These are phyloP conservation scores for Danio jaintianensis DNA, from an alignment of 2,797 vertebrate genomes.

Conservation along the genomic window DNA sequence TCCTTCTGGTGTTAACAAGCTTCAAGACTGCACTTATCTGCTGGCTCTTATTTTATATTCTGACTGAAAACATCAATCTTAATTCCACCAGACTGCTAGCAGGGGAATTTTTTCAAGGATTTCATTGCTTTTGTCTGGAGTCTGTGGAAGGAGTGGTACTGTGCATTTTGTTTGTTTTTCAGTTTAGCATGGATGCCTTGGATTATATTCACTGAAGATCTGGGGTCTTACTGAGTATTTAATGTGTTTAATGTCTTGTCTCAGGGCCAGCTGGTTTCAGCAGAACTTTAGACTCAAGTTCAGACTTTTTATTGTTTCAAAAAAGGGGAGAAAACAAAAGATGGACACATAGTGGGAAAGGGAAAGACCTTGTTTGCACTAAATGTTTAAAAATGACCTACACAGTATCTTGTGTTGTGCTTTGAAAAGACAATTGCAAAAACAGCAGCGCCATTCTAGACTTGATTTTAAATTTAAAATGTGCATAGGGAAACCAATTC, in stretches of 20 bases:
- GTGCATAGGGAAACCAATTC: neutral
- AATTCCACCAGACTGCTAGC: constrained; percentile 35
- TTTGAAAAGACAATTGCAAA: neutral
- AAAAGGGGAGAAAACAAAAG: neutral
- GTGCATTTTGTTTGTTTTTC: constrained; percentile 19
- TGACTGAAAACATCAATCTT: constrained; percentile 30
- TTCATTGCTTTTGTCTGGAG: constrained; percentile 14
- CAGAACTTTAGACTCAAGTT: neutral
- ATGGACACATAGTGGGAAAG: neutral
- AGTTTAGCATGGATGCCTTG: neutral
- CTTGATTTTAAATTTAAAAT: neutral
- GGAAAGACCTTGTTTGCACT: neutral
- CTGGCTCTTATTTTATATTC: constrained; percentile 36
- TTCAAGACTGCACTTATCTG: constrained; percentile 31
- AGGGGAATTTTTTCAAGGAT: constrained; percentile 15
- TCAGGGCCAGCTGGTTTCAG: constrained; percentile 24
- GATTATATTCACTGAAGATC: constrained; percentile 22
- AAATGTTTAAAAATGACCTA: neutral
- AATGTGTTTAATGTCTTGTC: constrained; percentile 29
- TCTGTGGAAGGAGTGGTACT: neutral
- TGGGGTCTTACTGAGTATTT: constrained; percentile 19
- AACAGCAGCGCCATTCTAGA: neutral
- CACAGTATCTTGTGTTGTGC: neutral
- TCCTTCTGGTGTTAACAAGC: constrained; percentile 55
- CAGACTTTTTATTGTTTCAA: neutral